Evolutionary conservation across 1,140 invertebrate species (phyloP).

Genomic region (Spodoptera litura): DNA sequence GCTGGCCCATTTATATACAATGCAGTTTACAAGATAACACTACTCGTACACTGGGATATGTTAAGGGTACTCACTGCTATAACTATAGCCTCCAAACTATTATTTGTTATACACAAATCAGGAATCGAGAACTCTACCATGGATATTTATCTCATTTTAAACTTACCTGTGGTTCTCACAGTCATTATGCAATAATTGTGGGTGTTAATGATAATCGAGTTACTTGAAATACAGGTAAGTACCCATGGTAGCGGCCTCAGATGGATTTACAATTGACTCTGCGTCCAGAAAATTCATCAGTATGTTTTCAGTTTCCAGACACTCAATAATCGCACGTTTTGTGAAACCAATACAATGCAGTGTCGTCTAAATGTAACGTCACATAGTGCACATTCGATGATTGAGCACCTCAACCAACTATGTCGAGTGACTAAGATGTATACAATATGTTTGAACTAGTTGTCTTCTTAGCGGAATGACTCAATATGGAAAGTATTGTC

Average conservation of each 20-base stretch:
- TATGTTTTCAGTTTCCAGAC: conserved; percentile 3
- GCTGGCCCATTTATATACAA: conserved; percentile 44
- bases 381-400: conserved; percentile 25
- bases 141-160: not conserved
- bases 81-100: not conserved
- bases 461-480: no score
- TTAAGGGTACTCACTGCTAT: not conserved
- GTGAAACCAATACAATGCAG: conserved; percentile 19
- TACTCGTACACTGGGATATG: conserved; percentile 7
- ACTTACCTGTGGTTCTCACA: not conserved
- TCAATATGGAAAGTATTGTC: no score
- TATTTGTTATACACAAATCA: not conserved
- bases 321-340: conserved; percentile 29
- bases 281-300: not conserved
- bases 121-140: not conserved
- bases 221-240: not conserved
- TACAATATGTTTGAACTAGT: not conserved
- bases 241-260: not conserved
- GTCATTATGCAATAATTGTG: not conserved
- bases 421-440: conserved; percentile 26
- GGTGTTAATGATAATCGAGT: not conserved
- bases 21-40: conserved; percentile 21
- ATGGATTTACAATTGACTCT: not conserved
- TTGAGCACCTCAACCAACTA: conserved; percentile 31
- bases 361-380: conserved; percentile 29